Percentiles rank a stretch among this genome's conserved stretches.
Conservation (phyloP, 1,140 invertebrate species). For the Drosophila triauraria region DNA sequence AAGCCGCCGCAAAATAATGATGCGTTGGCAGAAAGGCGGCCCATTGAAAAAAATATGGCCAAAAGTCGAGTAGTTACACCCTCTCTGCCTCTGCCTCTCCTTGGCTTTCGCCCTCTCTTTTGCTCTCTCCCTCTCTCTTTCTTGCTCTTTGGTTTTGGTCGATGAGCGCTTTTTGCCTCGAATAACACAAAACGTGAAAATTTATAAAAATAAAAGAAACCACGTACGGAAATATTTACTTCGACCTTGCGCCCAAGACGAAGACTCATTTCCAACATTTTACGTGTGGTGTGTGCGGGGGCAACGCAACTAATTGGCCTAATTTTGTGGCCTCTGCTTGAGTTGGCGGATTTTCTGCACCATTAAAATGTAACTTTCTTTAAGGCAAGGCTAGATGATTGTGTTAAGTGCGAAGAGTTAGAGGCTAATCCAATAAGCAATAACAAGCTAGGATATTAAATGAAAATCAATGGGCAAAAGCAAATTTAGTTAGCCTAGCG, state of each 20-base stretch:
- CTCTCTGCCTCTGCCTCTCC: slow-evolving; percentile 21
- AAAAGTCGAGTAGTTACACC: slow-evolving; percentile 50
- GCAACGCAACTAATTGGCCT: slow-evolving; percentile 31
- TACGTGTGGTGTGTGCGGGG: slow-evolving; percentile 11
- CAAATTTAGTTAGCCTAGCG: slow-evolving; percentile 30
- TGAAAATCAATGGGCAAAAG: slow-evolving; percentile 54
- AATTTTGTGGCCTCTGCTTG: slow-evolving; percentile 17
- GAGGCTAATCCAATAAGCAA: not conserved
- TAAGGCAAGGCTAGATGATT: not conserved
- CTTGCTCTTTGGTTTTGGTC: slow-evolving; percentile 16
- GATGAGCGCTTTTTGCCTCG: slow-evolving; percentile 40
- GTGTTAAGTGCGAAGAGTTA: slow-evolving; percentile 1
- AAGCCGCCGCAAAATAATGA: slow-evolving; percentile 25
- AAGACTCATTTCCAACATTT: slow-evolving; percentile 19
- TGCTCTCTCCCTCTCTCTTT: not conserved
- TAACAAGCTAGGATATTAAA: slow-evolving; percentile 36
- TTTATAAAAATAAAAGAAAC: slow-evolving; percentile 51
- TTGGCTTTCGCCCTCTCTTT: slow-evolving; percentile 16
- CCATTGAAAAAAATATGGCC: slow-evolving; percentile 55
- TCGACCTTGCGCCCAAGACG: slow-evolving; percentile 21
- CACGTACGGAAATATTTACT: slow-evolving; percentile 51
- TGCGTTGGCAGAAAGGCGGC: slow-evolving; percentile 65
- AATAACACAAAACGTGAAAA: slow-evolving; percentile 53
- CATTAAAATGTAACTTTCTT: not conserved
- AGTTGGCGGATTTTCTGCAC: slow-evolving; percentile 1